These are phyloP conservation scores for Glaucopsyche alexis DNA, from an alignment of 2,888 invertebrate species.

Conservation along the genomic window DNA sequence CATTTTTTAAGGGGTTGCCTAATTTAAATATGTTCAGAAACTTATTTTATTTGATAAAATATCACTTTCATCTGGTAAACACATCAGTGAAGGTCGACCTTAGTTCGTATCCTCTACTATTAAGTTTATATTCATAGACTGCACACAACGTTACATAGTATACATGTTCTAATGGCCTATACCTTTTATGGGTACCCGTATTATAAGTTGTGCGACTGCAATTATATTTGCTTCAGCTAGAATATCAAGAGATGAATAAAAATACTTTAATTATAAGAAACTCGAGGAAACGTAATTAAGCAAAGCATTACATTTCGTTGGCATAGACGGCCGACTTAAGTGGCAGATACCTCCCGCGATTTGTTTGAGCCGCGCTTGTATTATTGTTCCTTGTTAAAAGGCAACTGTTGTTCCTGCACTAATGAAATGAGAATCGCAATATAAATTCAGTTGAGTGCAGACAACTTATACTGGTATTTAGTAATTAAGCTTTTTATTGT, in stretches of 20 bases:
- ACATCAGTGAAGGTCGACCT: too few relatives aligned
- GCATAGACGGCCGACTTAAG: constrained; percentile 51
- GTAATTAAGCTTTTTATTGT: not conserved
- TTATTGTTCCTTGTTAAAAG: constrained; percentile 68
- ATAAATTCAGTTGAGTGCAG: constrained; percentile 32
- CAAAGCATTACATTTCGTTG: constrained; percentile 47
- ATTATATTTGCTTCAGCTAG: not conserved
- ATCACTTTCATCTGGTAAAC: too few relatives aligned
- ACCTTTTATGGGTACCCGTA: not conserved
- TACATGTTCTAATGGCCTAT: too few relatives aligned
- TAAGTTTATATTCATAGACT: too few relatives aligned
- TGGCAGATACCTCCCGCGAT: constrained; percentile 63
- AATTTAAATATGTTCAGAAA: too few relatives aligned
- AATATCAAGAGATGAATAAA: constrained; percentile 22
- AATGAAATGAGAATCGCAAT: constrained; percentile 54
- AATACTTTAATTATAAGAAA: constrained; percentile 17
- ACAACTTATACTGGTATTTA: not conserved
- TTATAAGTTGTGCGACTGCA: not conserved
- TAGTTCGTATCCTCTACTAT: too few relatives aligned
- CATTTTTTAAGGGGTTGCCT: too few relatives aligned
- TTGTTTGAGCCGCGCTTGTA: constrained; percentile 60
- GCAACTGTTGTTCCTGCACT: constrained; percentile 48
- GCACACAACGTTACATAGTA: too few relatives aligned
- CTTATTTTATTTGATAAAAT: too few relatives aligned
- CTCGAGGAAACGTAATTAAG: constrained; percentile 24